Base-by-base conservation (phyloP, 2,888 invertebrate genomes). In the Tanypteryx hageni region DNA sequence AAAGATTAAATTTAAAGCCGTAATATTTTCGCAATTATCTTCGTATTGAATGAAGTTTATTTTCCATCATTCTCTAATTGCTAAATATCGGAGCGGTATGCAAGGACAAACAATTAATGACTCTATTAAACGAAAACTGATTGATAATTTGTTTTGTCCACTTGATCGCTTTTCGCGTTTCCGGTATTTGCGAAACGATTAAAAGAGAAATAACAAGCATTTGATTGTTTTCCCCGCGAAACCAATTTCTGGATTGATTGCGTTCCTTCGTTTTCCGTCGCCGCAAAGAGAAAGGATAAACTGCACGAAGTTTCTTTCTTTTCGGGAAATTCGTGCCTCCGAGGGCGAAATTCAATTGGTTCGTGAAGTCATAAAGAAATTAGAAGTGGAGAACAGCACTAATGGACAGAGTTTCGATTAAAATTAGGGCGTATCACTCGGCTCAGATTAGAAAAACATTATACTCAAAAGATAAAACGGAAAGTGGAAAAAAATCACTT, bases 181-280 rank as follows among this genome's bases (percentile, higher is more conserved):
- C 27, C 76, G 76, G 27, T 22, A 76, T 76, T 76, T 76, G 22
- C 76, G 76, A 76, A 76, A 76, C 76, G 76, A 76, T 76, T 76
- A 76, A 76, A 76, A 61, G 18, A 44, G 44, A 44, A 11, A 27
- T 27, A 76, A 76, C 22, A 76, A 76, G 16, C 11, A 13, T 7
- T 22, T 27, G 27, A 76, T 76, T 76, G 76, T 76, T 76, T 27
- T 44, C 44, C 27, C 22, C 76, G 76, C 11, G 76, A 76, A 76
- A 76, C 76, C 76, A 76, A 27, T 76, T 76, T 27, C 76, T 76
- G 76, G 27, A 76, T 76, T 76, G 76, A 76, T 76, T 76, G 76
- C 76, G 27, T 76, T 76, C 76, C 76, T 76, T 27, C 27, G 76
- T 44, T 44, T 44, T 44, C 1, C 44, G 44, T 44, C 44, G 5